Evolutionary conservation across 2,888 invertebrate genomes (phyloP), one percentile per base, ranked within the genome.

Genomic region (Conus canariensis): DNA sequence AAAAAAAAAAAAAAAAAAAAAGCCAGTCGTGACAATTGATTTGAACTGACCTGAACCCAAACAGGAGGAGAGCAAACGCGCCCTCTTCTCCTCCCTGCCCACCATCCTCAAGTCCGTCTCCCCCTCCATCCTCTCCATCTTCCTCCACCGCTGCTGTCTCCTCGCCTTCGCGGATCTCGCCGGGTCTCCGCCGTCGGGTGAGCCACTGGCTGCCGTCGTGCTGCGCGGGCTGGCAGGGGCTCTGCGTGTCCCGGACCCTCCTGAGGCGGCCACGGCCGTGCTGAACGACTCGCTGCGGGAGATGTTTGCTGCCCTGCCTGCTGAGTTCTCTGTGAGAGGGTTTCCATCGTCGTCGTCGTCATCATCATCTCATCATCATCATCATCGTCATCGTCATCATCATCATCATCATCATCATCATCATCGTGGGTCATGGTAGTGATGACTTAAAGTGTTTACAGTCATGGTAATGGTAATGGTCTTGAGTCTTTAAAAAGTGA

Each of bases 171-270:
- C 87, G 8, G 14, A 83, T 82, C n/a, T 45, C 25, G 64, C 59
- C 9, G 25, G n/a, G n/a, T 64, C 16, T 16, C 22, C 12, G 22
- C 64, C 77, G 22, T 8, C 6, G 19, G 56, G 56, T 1, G 88
- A 90, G 8, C 56, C 60, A 1, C 64, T 90, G 25, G 90, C 90
- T 14, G 59, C 90, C 59, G 60, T 88, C 83, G 89, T 93, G 4
- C 90, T 95, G 70, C 90, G 90, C 64, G 95, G 95, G 67, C 92
- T 95, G 60, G 90, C 92, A 88, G 91, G 91, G 83, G 94, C 95
- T n/a, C 92, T 96, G 85, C 87, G 90, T 74, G 93, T 95, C 4
- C 90, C 91, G 12, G 95, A 95, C 90, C 95, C 95, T 10, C 95
- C 96, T 9, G 94, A 94, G 89, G 92, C 94, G 56, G 94, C 95